Evolutionary conservation across 2,888 invertebrate genomes (phyloP).

Genomic region (Trisateles emortualis): DNA sequence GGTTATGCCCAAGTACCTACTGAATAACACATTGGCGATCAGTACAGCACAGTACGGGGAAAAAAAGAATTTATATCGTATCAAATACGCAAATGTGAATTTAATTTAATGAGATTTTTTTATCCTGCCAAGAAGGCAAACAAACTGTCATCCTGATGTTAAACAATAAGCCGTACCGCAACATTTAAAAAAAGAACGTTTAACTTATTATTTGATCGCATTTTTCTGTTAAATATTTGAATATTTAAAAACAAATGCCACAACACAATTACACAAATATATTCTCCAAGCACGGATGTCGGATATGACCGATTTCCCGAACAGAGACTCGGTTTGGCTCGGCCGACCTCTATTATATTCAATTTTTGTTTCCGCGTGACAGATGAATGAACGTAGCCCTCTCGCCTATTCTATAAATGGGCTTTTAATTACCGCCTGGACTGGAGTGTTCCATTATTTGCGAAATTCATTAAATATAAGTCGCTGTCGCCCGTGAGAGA

Average conservation of each 20-base stretch:
- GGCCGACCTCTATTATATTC: constrained; percentile 32
- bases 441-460: constrained; percentile 59
- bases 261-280: background rate
- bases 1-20: no score
- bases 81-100: no score
- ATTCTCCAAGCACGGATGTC: constrained; percentile 10
- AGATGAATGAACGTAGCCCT: constrained; percentile 44
- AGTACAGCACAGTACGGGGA: no score
- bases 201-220: background rate
- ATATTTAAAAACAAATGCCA: background rate
- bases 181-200: no score
- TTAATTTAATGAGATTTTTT: no score
- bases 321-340: constrained; percentile 12
- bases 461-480: constrained; percentile 63
- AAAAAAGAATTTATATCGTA: no score
- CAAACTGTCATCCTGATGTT: no score
- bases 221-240: background rate
- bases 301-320: constrained; percentile 18
- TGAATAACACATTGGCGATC: no score
- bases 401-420: constrained; percentile 59
- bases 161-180: no score
- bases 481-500: constrained; percentile 41
- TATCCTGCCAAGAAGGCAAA: no score
- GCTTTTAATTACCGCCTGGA: constrained; percentile 67
- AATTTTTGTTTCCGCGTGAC: constrained; percentile 46